Evolutionary conservation across 2,113 vertebrate genomes (phyloP), one percentile per base, ranked within the genome.

Genomic region (Holacanthus passer): DNA sequence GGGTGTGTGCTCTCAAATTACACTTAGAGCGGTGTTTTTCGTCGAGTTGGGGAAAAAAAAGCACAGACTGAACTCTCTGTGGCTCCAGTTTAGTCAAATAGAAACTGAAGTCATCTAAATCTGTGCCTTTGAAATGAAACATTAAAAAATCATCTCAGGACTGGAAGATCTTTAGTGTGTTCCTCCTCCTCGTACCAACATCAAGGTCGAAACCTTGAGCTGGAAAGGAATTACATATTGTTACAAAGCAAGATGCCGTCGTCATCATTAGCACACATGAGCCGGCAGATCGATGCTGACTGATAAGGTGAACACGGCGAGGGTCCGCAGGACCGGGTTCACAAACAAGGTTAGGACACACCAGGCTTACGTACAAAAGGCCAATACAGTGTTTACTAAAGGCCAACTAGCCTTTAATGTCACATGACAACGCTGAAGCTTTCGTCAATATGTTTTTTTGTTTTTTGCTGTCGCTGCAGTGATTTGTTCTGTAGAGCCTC

Each of bases 221-320:
- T 80, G 73, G 39, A 74, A 55, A 66, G 66, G 43, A 50, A 71
- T 58, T 19, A 20, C 29, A 73, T 9, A 31, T 79, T n/a, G 22
- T 60, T 55, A 67, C 56, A 59, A 74, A 85, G 48, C 41, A 41
- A 19, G 45, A 64, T 37, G 59, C 53, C 24, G 20, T 2, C 48
- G 64, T 89, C 79, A 81, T 70, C 39, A 32, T 59, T 35, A 32
- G 52, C 17, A 64, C 35, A 72, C 41, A 39, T 2, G 37, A 76
- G 27, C 16, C 7, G 52, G 55, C 43, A 22, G 73, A 89, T 93
- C 91, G 32, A 91, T 92, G 69, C 10, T 3, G 0, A 73, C 76
- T 85, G 93, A 93, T 92, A 92, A 93, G 87, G 86, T 27, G 29
- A 55, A 9, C 53, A 5, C 29, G 22, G 43, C 2, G 32, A 47